A percentile compares a stretch with the other conserved stretches of the same genome.
Evolutionary conservation across 2,888 invertebrate species (phyloP).

Genomic region (Panopea generosa): DNA sequence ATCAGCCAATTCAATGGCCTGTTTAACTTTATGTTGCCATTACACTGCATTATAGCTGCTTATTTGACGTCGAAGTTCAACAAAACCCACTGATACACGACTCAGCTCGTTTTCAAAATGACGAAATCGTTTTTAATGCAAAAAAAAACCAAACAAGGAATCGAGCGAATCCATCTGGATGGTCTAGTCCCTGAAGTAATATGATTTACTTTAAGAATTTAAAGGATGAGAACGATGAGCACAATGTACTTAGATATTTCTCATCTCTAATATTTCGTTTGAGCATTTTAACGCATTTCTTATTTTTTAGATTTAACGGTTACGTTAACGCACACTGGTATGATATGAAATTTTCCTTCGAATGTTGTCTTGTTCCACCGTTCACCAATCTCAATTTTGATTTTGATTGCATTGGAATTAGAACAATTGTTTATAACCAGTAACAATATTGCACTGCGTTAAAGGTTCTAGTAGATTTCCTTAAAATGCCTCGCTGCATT

Average conservation of each 20-base stretch:
- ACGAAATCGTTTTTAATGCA: constrained; percentile 81
- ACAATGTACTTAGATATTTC: too few species aligned
- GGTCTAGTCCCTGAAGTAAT: constrained; percentile 77
- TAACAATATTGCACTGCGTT: neutral
- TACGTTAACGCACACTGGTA: constrained; percentile 79
- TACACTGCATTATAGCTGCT: constrained; percentile 13
- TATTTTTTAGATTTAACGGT: too few species aligned
- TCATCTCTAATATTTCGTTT: too few species aligned
- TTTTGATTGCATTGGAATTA: constrained; percentile 74
- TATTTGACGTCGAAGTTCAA: neutral
- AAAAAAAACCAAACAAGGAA: constrained; percentile 78
- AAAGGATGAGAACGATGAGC: constrained; percentile 73
- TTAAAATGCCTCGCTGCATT: too few species aligned
- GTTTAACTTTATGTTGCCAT: constrained; percentile 70
- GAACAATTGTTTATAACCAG: constrained; percentile 74
- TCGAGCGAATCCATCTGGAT: too few species aligned
- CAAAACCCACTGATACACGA: too few species aligned
- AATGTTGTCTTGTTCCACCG: constrained; percentile 82
- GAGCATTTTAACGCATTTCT: constrained; percentile 75
- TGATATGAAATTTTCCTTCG: constrained; percentile 70
- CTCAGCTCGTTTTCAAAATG: constrained; percentile 66
- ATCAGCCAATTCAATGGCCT: constrained; percentile 75
- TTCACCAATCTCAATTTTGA: constrained; percentile 78
- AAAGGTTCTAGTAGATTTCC: too few species aligned
- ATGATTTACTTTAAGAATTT: constrained; percentile 83